Base-by-base conservation (phyloP, 2,113 vertebrate genomes). In the Oceanites oceanicus region DNA sequence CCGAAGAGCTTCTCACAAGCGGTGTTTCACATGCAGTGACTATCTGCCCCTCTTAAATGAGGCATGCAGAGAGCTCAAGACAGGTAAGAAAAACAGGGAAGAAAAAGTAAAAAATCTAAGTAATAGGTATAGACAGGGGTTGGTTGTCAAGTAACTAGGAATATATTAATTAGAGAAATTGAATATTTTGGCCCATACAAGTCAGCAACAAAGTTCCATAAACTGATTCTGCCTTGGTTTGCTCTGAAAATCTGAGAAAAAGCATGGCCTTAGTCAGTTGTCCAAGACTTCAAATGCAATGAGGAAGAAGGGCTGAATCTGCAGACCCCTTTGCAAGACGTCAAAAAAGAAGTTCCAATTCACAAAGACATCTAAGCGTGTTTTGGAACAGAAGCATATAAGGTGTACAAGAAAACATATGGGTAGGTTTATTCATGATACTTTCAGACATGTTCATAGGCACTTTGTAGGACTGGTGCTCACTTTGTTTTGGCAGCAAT, bases 41-140 rank as follows among this genome's bases (percentile, higher is more conserved):
- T 72, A 1, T 32, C 47, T 83, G 44, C 18, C 25, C 19, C 14
- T 73, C 8, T 36, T 27, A 62, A 17, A 44, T 9, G 3, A 78
- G 47, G 23, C 29, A 55, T 0, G 1, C 12, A 50, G n/a, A 42
- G 27, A 22, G 42, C 30, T 90, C 23, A 21, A 61, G 34, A 50
- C 1, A 6, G 22, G 5, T 38, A 42, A 83, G 32, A 76, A 70
- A 86, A 86, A 10, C 17, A 52, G 25, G 15, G 49, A 56, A 53
- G 13, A 21, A 73, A 66, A 59, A 44, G 10, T 34, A 16, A 82
- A 72, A 80, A 50, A n/a, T 38, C 7, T 10, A 15, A 77, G 68
- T 1, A 47, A 29, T 22, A 66, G 5, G 3, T 47, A 5, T 47
- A 29, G 29, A 17, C 2, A 10, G 18, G 16, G 1, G 0, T 42